Evolutionary conservation across 2,113 vertebrate species (phyloP), one percentile per base, ranked within the genome.

Genomic region (Manacus vitellinus): DNA sequence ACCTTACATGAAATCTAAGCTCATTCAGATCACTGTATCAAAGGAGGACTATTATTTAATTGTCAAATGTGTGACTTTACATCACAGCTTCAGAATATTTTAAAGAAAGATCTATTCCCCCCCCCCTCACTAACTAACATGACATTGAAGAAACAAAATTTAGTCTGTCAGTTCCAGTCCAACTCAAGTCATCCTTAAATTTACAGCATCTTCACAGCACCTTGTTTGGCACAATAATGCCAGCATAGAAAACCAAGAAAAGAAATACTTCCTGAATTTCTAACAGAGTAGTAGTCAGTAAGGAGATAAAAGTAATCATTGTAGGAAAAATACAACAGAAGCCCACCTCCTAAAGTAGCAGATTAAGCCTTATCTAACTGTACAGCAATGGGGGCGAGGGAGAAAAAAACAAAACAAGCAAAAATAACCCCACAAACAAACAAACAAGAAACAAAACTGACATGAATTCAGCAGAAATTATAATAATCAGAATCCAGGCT

Each of bases 1-100:
- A 91, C 31, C 35, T 51, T 68, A 94, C 94, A 94, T 72, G 93
- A 97, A 96, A 92, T 52, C 91, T 93, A 89, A 95, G 80, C 87
- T 94, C 43, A 85, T 92, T 77, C 85, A 96, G 62, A 79, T 62
- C 65, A 47, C 56, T 63, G 76, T 88, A 94, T 68, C 63, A 94
- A 94, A 96, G 78, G 43, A 94, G 35, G n/a, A 75, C 62, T 85
- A 81, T 65, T 54, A 28, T 83, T 77, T 75, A 95, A 94, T 94
- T 75, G 76, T 73, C 72, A 95, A 86, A 83, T 46, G 54, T 3
- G 9, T 74, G 62, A 95, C 51, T 93, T 83, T 70, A 92, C 15
- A 79, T 58, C 43, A 77, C 56, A 67, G 41, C 31, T 84, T 92
- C 88, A 82, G 62, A 97, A 81, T 2, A 8, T 55, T 68, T 84